Conservation (phyloP, 2,797 vertebrate species). For the Karalla daura region DNA sequence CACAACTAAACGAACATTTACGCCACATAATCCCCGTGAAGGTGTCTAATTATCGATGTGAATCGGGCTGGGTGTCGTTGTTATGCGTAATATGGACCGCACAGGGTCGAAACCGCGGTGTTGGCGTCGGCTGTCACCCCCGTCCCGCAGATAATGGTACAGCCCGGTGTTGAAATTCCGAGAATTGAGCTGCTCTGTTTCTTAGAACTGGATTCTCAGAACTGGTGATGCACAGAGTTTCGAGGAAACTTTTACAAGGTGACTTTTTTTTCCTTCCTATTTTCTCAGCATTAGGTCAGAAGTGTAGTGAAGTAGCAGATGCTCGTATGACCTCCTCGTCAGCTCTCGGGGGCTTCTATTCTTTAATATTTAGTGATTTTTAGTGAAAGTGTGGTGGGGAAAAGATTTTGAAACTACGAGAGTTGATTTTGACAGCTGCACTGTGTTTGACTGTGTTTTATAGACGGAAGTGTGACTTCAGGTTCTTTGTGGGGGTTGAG, state of each 20-base stretch:
- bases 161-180: slow-evolving; percentile 93
- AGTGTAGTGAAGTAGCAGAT: slow-evolving; percentile 42
- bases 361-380: background rate
- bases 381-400: slow-evolving; percentile 17
- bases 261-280: slow-evolving; percentile 89
- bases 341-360: slow-evolving; percentile 36
- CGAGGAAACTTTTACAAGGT: slow-evolving; percentile 99
- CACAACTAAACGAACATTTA: no score
- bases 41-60: no score
- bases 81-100: rapidly evolving
- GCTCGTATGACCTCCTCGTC: slow-evolving; percentile 4
- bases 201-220: slow-evolving; percentile 99
- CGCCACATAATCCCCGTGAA: rapidly evolving
- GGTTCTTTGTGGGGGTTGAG: background rate
- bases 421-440: slow-evolving; percentile 24
- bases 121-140: slow-evolving; percentile 55
- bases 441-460: slow-evolving; percentile 12
- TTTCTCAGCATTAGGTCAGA: slow-evolving; percentile 75
- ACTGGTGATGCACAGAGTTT: slow-evolving; percentile 95
- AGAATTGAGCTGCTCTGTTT: slow-evolving; percentile 95
- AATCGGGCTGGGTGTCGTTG: no score
- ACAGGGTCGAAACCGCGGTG: background rate
- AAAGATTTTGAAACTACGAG: slow-evolving; percentile 16
- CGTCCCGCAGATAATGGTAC: slow-evolving; percentile 77
- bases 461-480: slow-evolving; percentile 13